A percentile compares a stretch with the other conserved stretches of the same genome.
These are phyloP conservation scores for Centropus unirufus DNA, from an alignment of 2,113 vertebrate species.

Conservation along the genomic window DNA sequence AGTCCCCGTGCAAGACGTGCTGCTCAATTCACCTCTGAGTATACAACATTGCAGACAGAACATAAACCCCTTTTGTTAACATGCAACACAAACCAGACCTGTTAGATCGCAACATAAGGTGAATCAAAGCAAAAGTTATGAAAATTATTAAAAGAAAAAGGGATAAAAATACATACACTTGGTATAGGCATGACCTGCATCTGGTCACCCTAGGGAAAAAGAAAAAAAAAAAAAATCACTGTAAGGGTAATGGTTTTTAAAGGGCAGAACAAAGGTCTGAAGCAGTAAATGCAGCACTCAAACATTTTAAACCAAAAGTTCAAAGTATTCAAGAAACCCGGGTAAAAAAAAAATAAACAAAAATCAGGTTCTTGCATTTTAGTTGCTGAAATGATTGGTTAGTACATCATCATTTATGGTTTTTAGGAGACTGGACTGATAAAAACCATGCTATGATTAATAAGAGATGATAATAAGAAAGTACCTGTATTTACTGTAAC, in stretches of 20 bases:
- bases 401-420: background rate
- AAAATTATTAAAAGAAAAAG: constrained; percentile 70
- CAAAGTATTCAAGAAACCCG: constrained; percentile 49
- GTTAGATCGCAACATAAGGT: constrained; percentile 62
- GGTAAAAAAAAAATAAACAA: background rate
- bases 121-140: constrained; percentile 68
- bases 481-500: constrained; percentile 55
- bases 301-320: constrained; percentile 57
- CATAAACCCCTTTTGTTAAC: constrained; percentile 34
- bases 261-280: constrained; percentile 63
- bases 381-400: constrained; percentile 46
- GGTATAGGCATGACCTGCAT: constrained; percentile 92
- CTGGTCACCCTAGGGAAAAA: constrained; percentile 90
- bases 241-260: constrained; percentile 68
- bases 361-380: constrained; percentile 22
- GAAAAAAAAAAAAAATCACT: constrained; percentile 68
- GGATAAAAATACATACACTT: constrained; percentile 91
- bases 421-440: constrained; percentile 49
- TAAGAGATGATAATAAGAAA: constrained; percentile 14
- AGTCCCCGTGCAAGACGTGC: background rate
- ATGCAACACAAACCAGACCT: constrained; percentile 63
- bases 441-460: constrained; percentile 58
- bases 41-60: constrained; percentile 25
- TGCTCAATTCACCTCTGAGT: background rate
- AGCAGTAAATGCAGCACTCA: constrained; percentile 41